A percentile compares a stretch with the other conserved stretches of the same genome.
Evolutionary conservation across 2,888 invertebrate genomes (phyloP).

Genomic region (Chrysomela aeneicollis): DNA sequence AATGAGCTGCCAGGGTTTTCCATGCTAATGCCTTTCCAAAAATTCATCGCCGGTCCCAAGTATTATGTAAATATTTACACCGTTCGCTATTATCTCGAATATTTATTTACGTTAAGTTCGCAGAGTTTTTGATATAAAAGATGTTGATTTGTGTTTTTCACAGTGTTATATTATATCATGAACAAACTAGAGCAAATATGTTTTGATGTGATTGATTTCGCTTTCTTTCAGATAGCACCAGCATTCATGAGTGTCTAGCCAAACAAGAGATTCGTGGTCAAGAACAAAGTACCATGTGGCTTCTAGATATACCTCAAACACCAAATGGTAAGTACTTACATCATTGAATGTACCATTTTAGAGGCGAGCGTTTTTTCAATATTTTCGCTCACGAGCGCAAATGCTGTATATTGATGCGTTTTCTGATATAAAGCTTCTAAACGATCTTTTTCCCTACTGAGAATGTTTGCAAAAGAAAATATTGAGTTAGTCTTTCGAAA

Average conservation of each 20-base stretch:
- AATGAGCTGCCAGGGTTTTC: conserved; percentile 4
- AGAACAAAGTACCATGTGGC: conserved; percentile 74
- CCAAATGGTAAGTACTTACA: conserved; percentile 67
- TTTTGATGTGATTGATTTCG: conserved; percentile 8
- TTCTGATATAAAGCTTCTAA: no score
- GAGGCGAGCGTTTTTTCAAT: not conserved
- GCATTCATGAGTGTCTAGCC: conserved; percentile 59
- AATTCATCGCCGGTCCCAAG: conserved; percentile 15
- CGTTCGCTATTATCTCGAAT: not conserved
- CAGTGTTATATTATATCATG: not conserved
- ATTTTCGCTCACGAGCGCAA: no score
- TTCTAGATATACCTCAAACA: conserved; percentile 73
- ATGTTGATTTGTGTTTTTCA: not conserved
- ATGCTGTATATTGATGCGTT: no score
- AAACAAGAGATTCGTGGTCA: conserved; percentile 61
- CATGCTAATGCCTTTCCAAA: conserved; percentile 9
- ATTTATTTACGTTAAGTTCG: not conserved
- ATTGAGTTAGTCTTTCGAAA: no score
- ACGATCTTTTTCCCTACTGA: no score
- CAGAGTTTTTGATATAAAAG: not conserved
- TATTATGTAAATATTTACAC: conserved; percentile 10
- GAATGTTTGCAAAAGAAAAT: no score
- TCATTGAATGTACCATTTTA: no score
- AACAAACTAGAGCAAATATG: not conserved
- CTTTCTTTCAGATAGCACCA: conserved; percentile 58